phyloP scores from a whole-genome alignment of 2,113 vertebrate genomes.

The Smithornis capensis region DNA sequence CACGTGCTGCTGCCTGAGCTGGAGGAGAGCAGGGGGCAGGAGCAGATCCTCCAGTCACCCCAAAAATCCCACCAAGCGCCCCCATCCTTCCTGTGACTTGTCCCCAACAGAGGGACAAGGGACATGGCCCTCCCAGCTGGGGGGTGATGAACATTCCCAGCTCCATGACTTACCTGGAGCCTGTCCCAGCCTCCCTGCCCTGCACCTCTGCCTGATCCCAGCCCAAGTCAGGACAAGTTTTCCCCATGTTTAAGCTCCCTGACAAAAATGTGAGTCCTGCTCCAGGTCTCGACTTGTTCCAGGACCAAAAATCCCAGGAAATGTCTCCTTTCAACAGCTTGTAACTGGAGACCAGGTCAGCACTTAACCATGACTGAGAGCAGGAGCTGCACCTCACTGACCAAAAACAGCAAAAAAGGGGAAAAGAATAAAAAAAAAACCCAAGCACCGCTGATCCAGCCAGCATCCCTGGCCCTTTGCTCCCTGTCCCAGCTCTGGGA shows the following conservation, averaged over 20 bases:
- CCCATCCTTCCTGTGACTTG: neutral
- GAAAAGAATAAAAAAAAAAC: neutral
- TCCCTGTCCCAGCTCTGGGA: neutral
- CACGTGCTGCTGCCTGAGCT: rapidly evolving
- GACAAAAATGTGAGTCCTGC: neutral
- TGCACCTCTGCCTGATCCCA: neutral
- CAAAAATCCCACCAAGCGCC: neutral
- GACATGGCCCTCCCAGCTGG: neutral
- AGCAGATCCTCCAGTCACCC: rapidly evolving
- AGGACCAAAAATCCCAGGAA: neutral
- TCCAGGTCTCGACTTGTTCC: neutral
- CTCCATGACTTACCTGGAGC: neutral
- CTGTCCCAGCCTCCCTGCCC: neutral
- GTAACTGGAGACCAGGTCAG: neutral
- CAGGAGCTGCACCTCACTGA: neutral
- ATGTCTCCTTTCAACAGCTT: rapidly evolving
- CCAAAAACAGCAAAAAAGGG: rapidly evolving
- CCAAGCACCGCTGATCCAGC: rapidly evolving
- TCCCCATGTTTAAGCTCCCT: rapidly evolving
- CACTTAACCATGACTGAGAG: rapidly evolving
- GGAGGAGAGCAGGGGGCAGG: neutral
- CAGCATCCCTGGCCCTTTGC: neutral
- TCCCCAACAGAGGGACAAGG: neutral
- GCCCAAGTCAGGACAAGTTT: neutral
- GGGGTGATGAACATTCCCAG: neutral